Evolutionary conservation across 2,113 vertebrate genomes (phyloP).

Genomic region (Pteronura brasiliensis): DNA sequence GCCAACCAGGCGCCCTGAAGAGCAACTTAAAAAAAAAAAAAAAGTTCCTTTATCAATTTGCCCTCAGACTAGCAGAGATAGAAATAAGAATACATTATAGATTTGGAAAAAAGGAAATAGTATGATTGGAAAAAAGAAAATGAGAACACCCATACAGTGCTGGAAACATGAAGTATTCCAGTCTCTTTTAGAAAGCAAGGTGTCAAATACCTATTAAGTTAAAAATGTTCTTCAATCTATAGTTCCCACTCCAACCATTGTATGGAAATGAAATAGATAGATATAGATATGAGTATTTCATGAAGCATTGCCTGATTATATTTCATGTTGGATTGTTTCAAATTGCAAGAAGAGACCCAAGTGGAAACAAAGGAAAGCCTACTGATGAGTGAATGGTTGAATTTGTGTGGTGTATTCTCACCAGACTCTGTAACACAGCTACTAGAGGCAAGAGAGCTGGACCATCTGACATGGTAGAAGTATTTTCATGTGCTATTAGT

Average conservation of each 20-base stretch:
- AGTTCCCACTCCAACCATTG: not conserved
- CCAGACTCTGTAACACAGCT: not conserved
- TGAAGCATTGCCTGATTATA: not conserved
- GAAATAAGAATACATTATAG: not conserved
- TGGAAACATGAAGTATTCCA: not conserved
- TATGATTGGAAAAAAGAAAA: not conserved
- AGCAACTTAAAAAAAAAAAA: not conserved
- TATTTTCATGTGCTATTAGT: not conserved
- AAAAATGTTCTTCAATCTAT: not conserved
- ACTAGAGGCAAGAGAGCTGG: not conserved
- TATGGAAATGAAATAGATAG: not conserved
- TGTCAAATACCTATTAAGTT: not conserved
- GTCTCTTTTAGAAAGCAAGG: not conserved
- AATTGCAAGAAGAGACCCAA: not conserved
- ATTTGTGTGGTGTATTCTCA: not conserved
- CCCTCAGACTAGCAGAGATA: not conserved
- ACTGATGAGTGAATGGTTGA: not conserved
- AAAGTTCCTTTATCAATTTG: not conserved
- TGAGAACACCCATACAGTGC: not conserved
- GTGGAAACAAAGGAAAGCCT: not conserved
- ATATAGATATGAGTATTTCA: not conserved
- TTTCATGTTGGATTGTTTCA: not conserved
- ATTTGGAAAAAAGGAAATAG: not conserved
- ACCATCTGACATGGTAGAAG: not conserved
- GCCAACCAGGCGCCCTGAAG: not conserved